A percentile compares a stretch with the other conserved stretches of the same genome.
phyloP scores from a whole-genome alignment of 2,888 invertebrate species.

The Nomada fabriciana region DNA sequence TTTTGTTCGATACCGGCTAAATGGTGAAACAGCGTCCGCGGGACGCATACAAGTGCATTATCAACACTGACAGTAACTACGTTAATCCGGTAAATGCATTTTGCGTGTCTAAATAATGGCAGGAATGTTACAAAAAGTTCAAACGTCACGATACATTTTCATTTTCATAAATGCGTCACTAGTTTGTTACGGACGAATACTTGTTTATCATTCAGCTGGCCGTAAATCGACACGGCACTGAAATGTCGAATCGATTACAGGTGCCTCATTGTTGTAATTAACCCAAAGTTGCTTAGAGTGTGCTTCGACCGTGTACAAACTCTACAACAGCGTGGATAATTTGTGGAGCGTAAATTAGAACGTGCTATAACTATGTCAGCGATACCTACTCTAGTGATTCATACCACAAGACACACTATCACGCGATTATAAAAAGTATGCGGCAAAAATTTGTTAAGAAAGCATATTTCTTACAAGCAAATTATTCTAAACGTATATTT shows the following conservation, averaged over 20 bases:
- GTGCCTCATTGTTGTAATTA: constrained; percentile 31
- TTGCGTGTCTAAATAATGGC: constrained; percentile 45
- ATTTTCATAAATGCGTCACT: background rate
- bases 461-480: background rate
- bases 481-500: too few relatives aligned
- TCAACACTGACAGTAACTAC: constrained; percentile 57
- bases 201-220: background rate
- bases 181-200: background rate
- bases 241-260: constrained; percentile 30
- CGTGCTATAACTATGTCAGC: constrained; percentile 45
- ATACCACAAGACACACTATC: constrained; percentile 14
- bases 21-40: constrained; percentile 61
- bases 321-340: constrained; percentile 47
- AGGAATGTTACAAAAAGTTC: background rate
- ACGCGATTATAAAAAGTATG: constrained; percentile 13
- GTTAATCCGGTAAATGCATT: constrained; percentile 65
- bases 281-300: constrained; percentile 14
- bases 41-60: constrained; percentile 60
- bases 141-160: background rate
- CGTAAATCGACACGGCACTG: background rate
- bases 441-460: constrained; percentile 22
- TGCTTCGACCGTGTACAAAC: constrained; percentile 10
- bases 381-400: constrained; percentile 48
- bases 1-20: constrained; percentile 55
- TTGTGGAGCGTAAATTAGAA: constrained; percentile 54